phyloP scores from a whole-genome alignment of 2,113 vertebrate species.

The Heterocephalus glaber region DNA sequence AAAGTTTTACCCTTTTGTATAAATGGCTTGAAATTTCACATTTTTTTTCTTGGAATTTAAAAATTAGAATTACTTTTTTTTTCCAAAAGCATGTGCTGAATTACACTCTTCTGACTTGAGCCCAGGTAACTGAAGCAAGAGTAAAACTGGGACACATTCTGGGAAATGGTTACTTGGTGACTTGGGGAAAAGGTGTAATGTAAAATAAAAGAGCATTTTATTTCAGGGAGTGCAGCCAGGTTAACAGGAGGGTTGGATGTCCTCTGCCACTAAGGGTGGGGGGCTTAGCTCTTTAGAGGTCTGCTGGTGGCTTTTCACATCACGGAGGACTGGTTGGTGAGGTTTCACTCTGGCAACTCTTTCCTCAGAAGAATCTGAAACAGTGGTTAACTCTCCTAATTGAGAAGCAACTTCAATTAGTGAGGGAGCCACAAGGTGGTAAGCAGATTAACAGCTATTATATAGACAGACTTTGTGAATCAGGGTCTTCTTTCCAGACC shows the following conservation, averaged over 20 bases:
- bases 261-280: background rate
- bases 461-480: constrained; percentile 25
- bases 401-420: constrained; percentile 54
- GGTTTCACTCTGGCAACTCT: background rate
- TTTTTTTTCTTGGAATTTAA: constrained; percentile 8
- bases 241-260: background rate
- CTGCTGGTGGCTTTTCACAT: background rate
- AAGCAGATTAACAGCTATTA: constrained; percentile 67
- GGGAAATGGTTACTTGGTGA: background rate
- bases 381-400: constrained; percentile 43
- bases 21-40: background rate
- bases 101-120: background rate
- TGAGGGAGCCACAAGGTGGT: constrained; percentile 63
- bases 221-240: background rate
- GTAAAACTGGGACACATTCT: background rate
- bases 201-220: background rate
- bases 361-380: background rate
- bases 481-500: background rate
- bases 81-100: background rate
- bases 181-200: background rate
- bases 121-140: background rate
- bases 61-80: constrained; percentile 10
- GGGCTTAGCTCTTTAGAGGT: background rate
- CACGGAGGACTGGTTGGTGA: background rate
- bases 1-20: background rate